phyloP scores from a whole-genome alignment of 2,113 vertebrate genomes.

The Eolophus roseicapilla region DNA sequence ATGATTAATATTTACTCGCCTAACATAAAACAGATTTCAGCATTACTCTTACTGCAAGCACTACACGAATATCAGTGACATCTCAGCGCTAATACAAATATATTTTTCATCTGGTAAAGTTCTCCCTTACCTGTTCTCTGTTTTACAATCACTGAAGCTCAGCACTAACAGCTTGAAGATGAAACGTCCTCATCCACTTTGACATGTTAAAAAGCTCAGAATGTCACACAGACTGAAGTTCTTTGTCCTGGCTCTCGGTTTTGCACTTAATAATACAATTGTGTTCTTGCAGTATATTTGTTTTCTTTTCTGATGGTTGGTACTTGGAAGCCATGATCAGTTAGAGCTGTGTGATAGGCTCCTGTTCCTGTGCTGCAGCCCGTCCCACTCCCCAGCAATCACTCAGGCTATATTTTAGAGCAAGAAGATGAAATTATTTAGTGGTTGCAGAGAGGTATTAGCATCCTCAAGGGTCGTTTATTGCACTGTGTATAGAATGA shows the following conservation, averaged over 20 bases:
- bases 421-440: not conserved
- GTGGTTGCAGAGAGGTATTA: not conserved
- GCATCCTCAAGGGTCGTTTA: not conserved
- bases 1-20: not conserved
- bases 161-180: not conserved
- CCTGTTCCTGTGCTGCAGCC: not conserved
- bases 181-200: not conserved
- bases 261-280: slow-evolving; percentile 24
- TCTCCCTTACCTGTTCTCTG: not conserved
- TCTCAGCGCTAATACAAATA: not conserved
- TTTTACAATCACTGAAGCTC: not conserved
- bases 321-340: not conserved
- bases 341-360: not conserved
- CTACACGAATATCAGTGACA: not conserved
- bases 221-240: not conserved
- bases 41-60: not conserved
- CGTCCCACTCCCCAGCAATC: not conserved
- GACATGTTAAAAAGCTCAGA: not conserved
- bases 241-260: not conserved
- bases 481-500: not conserved
- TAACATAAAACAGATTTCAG: not conserved
- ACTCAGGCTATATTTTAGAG: not conserved
- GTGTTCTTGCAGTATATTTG: not conserved
- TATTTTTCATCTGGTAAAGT: not conserved
- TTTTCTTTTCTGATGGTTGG: not conserved